phyloP scores from a whole-genome alignment of 2,797 vertebrate species.

The Gymnothorax javanicus region DNA sequence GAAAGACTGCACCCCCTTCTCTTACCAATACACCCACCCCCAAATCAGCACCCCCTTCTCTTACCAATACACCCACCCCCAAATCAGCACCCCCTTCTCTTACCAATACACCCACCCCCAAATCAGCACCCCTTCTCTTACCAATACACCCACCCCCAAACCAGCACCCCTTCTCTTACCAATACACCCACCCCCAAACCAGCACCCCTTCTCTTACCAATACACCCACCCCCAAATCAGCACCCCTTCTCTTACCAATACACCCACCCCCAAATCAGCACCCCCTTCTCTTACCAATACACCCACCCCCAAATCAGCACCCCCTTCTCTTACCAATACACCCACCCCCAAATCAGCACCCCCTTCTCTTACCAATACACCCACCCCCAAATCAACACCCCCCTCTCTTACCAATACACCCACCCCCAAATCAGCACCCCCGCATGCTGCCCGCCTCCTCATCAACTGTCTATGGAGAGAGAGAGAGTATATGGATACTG shows the following conservation, averaged over 20 bases:
- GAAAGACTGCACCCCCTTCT: neutral
- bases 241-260: neutral
- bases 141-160: neutral
- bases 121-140: neutral
- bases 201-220: neutral
- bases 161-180: neutral
- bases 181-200: neutral
- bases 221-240: neutral
- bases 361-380: neutral
- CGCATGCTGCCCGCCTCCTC: no score
- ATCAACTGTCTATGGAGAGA: no score
- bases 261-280: neutral
- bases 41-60: neutral
- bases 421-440: neutral
- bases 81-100: neutral
- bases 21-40: neutral
- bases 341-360: neutral
- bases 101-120: neutral
- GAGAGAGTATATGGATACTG: no score
- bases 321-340: neutral
- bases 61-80: neutral
- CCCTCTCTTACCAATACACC: neutral
- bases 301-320: neutral
- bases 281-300: neutral
- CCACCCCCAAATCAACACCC: neutral